These are phyloP conservation scores for Platycheirus rosarum DNA, from an alignment of 2,888 invertebrate genomes.

Conservation along the genomic window DNA sequence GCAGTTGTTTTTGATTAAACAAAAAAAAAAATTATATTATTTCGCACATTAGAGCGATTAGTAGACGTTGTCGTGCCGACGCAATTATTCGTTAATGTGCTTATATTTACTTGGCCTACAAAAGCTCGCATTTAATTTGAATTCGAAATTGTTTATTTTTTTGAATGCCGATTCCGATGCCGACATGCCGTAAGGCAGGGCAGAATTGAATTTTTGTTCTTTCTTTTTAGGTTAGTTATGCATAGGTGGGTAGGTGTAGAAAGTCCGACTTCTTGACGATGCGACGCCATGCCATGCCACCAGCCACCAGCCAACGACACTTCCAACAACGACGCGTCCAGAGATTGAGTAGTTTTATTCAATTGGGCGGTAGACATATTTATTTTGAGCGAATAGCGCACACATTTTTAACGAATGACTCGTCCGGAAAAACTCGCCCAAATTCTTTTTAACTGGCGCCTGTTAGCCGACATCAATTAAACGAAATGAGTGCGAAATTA, in stretches of 20 bases:
- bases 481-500: conserved; percentile 42
- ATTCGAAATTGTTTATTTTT: conserved; percentile 6
- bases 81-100: not conserved
- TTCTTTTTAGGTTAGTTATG: not conserved
- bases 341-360: conserved; percentile 24
- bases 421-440: conserved; percentile 44
- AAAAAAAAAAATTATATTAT: conserved; percentile 11
- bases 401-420: conserved; percentile 55
- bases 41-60: conserved; percentile 33
- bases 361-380: conserved; percentile 56
- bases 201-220: conserved; percentile 7
- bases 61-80: conserved; percentile 11
- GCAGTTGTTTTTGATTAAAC: conserved; percentile 18
- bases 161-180: no score
- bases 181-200: conserved; percentile 8
- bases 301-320: not conserved
- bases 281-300: conserved; percentile 19
- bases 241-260: conserved; percentile 45
- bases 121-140: conserved; percentile 32
- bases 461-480: conserved; percentile 60
- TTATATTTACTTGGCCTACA: conserved; percentile 52
- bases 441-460: conserved; percentile 59
- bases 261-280: conserved; percentile 18
- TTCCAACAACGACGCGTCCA: not conserved
- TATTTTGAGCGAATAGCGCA: conserved; percentile 38